Evolutionary conservation across 2,888 invertebrate species (phyloP).

Genomic region (Drosophila leonis): DNA sequence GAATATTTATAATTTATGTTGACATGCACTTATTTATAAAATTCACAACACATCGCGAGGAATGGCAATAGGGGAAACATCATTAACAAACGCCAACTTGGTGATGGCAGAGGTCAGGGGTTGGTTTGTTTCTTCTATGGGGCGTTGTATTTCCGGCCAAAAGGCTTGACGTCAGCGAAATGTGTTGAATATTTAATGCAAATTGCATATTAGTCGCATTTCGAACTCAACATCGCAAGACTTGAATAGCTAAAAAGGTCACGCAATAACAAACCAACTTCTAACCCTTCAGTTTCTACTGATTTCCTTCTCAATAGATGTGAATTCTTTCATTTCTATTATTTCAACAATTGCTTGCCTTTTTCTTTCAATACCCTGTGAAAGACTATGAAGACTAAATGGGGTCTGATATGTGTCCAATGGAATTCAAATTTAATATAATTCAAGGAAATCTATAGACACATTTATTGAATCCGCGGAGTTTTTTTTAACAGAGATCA

Average conservation of each 20-base stretch:
- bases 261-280: conserved; percentile 30
- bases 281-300: conserved; percentile 32
- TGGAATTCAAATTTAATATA: too few species aligned
- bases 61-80: conserved; percentile 39
- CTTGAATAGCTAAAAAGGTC: conserved; percentile 36
- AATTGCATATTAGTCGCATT: conserved; percentile 58
- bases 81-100: conserved; percentile 43
- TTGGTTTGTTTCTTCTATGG: neutral
- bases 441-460: neutral
- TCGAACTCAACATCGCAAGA: conserved; percentile 16
- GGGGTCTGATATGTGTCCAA: too few species aligned
- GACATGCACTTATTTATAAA: conserved; percentile 76
- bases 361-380: conserved; percentile 10
- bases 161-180: conserved; percentile 34
- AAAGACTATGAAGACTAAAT: neutral
- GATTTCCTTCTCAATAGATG: conserved; percentile 30
- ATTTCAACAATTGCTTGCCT: conserved; percentile 22
- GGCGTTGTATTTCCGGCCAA: conserved; percentile 32
- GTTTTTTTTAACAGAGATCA: too few species aligned
- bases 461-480: too few species aligned
- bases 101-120: neutral
- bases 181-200: conserved; percentile 53
- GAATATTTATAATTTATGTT: conserved; percentile 78
- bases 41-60: conserved; percentile 42
- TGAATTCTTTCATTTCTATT: conserved; percentile 31